Percentiles rank a stretch among this genome's conserved stretches.
phyloP scores from a whole-genome alignment of 2,797 vertebrate genomes.

The Pseudochirops cupreus region DNA sequence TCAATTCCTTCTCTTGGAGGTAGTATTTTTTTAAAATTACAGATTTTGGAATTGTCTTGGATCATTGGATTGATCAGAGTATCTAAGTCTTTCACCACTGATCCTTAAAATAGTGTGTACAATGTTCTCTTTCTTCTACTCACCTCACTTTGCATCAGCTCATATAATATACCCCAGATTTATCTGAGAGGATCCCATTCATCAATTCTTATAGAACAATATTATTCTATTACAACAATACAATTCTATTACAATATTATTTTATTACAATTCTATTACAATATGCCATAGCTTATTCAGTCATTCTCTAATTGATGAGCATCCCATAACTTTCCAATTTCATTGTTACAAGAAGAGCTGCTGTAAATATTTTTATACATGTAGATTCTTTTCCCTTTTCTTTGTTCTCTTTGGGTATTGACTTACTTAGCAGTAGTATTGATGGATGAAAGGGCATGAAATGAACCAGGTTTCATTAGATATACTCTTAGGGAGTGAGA shows the following conservation, averaged over 20 bases:
- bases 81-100: background rate
- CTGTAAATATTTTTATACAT: background rate
- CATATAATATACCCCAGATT: background rate
- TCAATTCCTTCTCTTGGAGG: too few relatives aligned
- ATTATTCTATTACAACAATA: too few relatives aligned
- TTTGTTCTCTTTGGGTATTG: background rate
- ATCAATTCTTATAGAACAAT: background rate
- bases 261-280: background rate
- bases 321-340: background rate
- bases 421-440: background rate
- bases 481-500: background rate
- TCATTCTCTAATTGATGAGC: background rate
- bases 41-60: background rate
- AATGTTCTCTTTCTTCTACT: background rate
- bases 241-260: too few relatives aligned
- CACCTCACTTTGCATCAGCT: background rate
- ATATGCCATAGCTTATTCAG: background rate
- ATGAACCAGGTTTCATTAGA: background rate
- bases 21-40: too few relatives aligned
- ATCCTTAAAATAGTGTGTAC: background rate
- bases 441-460: background rate
- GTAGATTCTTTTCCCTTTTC: background rate
- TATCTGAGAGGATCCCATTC: background rate
- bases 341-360: background rate
- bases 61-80: background rate